Evolutionary conservation across 2,797 vertebrate species (phyloP), one percentile per base, ranked within the genome.

Genomic region (Hippoglossus hippoglossus): DNA sequence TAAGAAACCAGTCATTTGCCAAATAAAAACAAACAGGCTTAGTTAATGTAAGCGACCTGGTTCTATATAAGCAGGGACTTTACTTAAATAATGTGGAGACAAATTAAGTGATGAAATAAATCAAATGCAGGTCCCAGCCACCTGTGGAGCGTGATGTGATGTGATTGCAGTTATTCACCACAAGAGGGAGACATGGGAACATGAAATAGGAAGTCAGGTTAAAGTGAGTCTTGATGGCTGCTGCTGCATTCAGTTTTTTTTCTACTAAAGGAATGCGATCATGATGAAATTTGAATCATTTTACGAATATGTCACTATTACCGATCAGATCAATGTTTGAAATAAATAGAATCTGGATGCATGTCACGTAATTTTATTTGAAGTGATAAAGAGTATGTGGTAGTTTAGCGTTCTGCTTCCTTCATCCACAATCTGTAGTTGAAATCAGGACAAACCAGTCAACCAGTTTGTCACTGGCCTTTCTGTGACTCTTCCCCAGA

Each of bases 131-230:
- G 22, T 15, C 5, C 2, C 1, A 5, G 18, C 69, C 63, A 87
- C 88, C 77, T 89, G 82, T 85, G 2, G 76, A 66, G 26, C n/a
- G 0, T 4, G 21, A 1, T 1, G 11, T 57, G 25, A 4, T 87
- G 91, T 89, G 71, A 84, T 84, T 77, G 63, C 70, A 63, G 18
- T 2, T 13, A 0, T 46, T 0, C 46, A 13, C 83, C 92, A 84
- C 90, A 82, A 89, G 92, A 86, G 89, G 90, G 85, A 49, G 54
- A 55, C 54, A 61, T 51, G 44, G 18, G 63, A 62, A 60, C 18
- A 72, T 16, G 22, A 56, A 52, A 83, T 36, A 60, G 28, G 22
- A 56, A 21, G 25, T 11, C 2, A 47, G 25, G 56, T 21, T 65
- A 0, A 60, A 7, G 13, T 22, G 6, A 11, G 0, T 22, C 2